Conservation (phyloP, 2,888 invertebrate genomes). For the Uloborus plumipes region DNA sequence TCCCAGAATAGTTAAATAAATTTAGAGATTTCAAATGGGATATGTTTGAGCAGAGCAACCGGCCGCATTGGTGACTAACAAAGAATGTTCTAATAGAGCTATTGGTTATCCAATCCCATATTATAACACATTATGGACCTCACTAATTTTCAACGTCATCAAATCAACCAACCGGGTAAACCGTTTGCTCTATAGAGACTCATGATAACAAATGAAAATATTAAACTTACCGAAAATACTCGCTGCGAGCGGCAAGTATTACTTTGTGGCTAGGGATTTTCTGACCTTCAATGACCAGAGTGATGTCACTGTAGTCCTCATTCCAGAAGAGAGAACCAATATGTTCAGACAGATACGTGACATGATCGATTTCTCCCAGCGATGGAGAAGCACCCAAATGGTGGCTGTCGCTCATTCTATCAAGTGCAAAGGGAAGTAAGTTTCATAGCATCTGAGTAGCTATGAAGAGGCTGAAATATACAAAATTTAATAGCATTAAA, state of each 20-base stretch:
- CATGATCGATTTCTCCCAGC: slow-evolving; percentile 63
- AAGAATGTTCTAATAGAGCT: too few species aligned
- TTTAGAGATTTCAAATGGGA: too few species aligned
- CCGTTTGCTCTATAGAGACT: too few species aligned
- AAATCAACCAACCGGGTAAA: too few species aligned
- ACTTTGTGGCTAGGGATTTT: slow-evolving; percentile 81
- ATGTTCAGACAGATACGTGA: slow-evolving; percentile 79
- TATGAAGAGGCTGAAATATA: slow-evolving; percentile 2
- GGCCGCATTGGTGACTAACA: too few species aligned
- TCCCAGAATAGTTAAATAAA: too few species aligned
- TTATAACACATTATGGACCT: too few species aligned
- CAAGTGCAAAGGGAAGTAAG: not conserved
- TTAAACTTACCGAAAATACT: slow-evolving; percentile 87
- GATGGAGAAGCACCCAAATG: slow-evolving; percentile 59
- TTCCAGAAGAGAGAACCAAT: slow-evolving; percentile 88
- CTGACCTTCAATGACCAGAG: slow-evolving; percentile 85
- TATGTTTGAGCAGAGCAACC: too few species aligned
- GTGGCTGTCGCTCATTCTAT: slow-evolving; percentile 64
- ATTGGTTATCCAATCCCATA: too few species aligned
- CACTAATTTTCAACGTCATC: too few species aligned
- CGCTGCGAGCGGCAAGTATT: slow-evolving; percentile 93
- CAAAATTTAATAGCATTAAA: not conserved
- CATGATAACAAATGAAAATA: too few species aligned
- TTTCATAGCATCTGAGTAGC: slow-evolving; percentile 36
- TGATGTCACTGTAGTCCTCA: slow-evolving; percentile 91